Evolutionary conservation across 2,113 vertebrate species (phyloP), one percentile per base, ranked within the genome.

Genomic region (Mesoclemmys tuberculata): DNA sequence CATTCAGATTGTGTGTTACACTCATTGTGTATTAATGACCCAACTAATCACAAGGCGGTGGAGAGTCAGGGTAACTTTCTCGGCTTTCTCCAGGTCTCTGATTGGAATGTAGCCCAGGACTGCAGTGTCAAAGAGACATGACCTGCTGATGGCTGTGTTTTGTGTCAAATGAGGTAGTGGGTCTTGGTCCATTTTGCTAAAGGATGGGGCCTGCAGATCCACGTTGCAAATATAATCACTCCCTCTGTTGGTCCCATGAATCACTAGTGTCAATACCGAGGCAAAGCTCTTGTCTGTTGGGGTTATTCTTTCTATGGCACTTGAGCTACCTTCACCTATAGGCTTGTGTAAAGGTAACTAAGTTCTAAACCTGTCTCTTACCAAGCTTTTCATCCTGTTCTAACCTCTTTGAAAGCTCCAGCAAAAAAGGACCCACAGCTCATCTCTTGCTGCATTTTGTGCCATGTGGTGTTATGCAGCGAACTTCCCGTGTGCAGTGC

Each of bases 301-400:
- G 55, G 71, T 35, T 52, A 31, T 2, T 90, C 49, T 38, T 87
- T 54, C 51, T 3, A 4, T 58, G 68, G 44, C 35, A 6, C 22
- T 13, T 35, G 44, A 21, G 44, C 56, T 35, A 12, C 24, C 44
- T 18, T 24, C 22, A 18, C 55, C 38, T 56, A 41, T 29, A 41
- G 58, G 58, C 6, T 55, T 44, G 80, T 27, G 18, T 18, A 90
- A 82, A 52, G 6, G 41, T 10, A 29, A 64, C 75, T 81, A 55
- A 87, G 61, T 75, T 68, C 41, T 71, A 92, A 96, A 56, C 24
- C 19, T 82, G 77, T 11, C 85, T 71, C 55, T 80, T 84, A 92
- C 55, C 49, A 84, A 82, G 78, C 5, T 4, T 6, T 95, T 92
- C 29, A 31, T 61, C 48, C 44, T 92, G 74, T 85, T 44, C 71